Evolutionary conservation across 1,140 invertebrate species (phyloP), one percentile per base, ranked within the genome.

Genomic region (Macrobrachium nipponense): DNA sequence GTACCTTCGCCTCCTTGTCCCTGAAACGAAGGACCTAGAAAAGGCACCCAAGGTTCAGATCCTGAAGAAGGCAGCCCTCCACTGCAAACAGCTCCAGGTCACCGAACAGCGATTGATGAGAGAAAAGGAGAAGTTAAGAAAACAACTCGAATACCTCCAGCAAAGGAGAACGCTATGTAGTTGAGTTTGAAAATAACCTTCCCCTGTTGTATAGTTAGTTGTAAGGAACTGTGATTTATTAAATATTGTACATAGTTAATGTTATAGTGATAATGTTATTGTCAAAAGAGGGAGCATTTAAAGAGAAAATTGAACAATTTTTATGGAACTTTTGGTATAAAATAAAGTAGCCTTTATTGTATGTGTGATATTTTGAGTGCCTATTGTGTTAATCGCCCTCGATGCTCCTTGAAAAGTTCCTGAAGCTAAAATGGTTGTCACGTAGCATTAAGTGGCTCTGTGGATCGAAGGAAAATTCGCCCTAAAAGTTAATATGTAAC

Each of bases 31-130:
- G 88, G 93, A 94, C 86, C 95, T 96, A 89, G 95, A 96, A 89
- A 94, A 95, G 79, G 95, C 96, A 3, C 94, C 96, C 12, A 97
- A 97, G 92, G 96, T 97, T 3, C 93, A 95, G 75, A 97, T 97
- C 86, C 91, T 98, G 86, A 93, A 94, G 43, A 95, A 96, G 90
- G 95, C 96, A 5, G 93, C 95, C 18, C 91, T 93, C 18, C 94
- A 95, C 86, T 96, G 96, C 90, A 91, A 93, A 76, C 92, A 93
- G 62, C 90, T 96, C 75, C 93, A 92, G 68, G 91, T 91, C 18
- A 92, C 93, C 73, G 94, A 94, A 51, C 90, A 92, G 58, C 90
- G 89, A 23, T 90, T 91, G 73, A 80, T 86, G 27, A 80, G 87
- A 20, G 92, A 94, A 87, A 91, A 93, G 20, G 91, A 93, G 6